phyloP scores from a whole-genome alignment of 2,888 invertebrate species.

The Lasioglossum figueresi region DNA sequence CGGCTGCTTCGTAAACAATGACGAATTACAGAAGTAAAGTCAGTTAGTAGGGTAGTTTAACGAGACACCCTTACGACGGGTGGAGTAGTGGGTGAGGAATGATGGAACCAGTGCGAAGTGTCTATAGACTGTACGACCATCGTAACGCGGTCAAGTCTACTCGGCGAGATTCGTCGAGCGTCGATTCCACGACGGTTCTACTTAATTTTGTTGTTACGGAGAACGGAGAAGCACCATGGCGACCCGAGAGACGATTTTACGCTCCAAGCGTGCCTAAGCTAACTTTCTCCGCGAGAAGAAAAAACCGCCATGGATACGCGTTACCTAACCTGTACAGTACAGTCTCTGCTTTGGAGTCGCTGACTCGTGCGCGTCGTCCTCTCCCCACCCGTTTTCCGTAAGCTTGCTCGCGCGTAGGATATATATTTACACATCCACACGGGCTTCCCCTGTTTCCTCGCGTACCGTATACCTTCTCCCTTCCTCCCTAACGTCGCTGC shows the following conservation, averaged over 20 bases:
- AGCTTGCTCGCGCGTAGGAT: constrained; percentile 20
- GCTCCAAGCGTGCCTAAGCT: constrained; percentile 73
- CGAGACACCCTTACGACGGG: neutral
- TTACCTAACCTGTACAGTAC: constrained; percentile 68
- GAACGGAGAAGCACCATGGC: constrained; percentile 40
- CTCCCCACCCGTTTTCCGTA: constrained; percentile 21
- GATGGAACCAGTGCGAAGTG: neutral
- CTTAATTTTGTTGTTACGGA: constrained; percentile 35
- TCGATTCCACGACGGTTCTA: constrained; percentile 3
- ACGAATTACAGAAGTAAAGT: neutral
- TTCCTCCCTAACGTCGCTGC: constrained; percentile 15
- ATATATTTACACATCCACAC: constrained; percentile 7
- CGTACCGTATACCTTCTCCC: constrained; percentile 20
- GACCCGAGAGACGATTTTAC: constrained; percentile 71
- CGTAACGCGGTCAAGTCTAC: constrained; percentile 1
- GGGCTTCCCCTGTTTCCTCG: constrained; percentile 19
- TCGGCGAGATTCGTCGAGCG: neutral
- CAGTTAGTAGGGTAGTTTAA: neutral
- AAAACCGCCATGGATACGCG: constrained; percentile 65
- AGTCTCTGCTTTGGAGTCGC: constrained; percentile 60
- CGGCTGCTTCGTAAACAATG: neutral
- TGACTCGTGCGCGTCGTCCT: constrained; percentile 58
- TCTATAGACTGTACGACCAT: neutral
- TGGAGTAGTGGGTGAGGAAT: neutral
- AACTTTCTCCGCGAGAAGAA: constrained; percentile 76